A percentile compares a stretch with the other conserved stretches of the same genome.
phyloP scores from a whole-genome alignment of 2,888 invertebrate species.

The Cantharis rustica region DNA sequence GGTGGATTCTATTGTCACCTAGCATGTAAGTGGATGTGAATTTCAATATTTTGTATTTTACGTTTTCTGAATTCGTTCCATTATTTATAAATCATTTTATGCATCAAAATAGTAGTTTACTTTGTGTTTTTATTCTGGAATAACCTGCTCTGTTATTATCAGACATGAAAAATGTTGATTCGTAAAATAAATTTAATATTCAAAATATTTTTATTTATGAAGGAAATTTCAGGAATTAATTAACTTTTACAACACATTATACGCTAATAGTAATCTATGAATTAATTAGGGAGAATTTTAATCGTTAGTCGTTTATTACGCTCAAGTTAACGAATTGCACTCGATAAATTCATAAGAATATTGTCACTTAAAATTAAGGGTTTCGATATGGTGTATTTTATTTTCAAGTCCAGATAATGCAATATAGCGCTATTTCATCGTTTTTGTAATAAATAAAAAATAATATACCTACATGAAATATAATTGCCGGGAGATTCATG shows the following conservation, averaged over 20 bases:
- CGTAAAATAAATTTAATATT: background rate
- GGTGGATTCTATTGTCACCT: background rate
- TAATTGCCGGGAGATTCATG: background rate
- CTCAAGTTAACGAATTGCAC: background rate
- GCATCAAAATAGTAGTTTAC: background rate
- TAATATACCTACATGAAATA: too few species aligned
- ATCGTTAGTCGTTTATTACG: background rate
- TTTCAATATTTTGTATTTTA: background rate
- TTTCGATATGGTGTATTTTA: background rate
- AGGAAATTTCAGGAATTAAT: background rate
- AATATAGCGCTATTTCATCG: too few species aligned
- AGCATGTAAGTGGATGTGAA: background rate
- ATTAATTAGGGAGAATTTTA: background rate
- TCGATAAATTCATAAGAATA: background rate
- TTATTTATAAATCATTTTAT: background rate
- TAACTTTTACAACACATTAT: background rate
- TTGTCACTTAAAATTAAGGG: background rate
- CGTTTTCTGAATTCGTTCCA: background rate
- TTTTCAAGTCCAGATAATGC: background rate
- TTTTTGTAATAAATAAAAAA: too few species aligned
- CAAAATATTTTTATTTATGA: background rate
- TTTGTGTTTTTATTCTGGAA: background rate
- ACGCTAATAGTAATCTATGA: background rate
- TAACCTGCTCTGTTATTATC: background rate
- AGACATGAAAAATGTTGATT: background rate